Percentiles rank a stretch among this genome's conserved stretches.
Evolutionary conservation across 2,797 vertebrate genomes (phyloP).

Genomic region (Chelonia mydas): DNA sequence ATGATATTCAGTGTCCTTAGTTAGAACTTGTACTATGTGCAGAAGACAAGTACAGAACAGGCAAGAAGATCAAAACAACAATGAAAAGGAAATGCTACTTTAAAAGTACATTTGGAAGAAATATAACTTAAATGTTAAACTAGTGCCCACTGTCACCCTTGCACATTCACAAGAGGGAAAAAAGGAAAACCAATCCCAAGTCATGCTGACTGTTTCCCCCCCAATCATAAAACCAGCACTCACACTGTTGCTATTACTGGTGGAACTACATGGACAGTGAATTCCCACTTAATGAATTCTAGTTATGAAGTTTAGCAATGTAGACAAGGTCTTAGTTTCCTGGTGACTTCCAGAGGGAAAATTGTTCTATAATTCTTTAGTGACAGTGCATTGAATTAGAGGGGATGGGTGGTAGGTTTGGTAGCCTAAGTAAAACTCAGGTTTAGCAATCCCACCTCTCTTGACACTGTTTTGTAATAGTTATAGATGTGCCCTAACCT

Average conservation of each 20-base stretch:
- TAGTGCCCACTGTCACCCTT: not conserved
- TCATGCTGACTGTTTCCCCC: not conserved
- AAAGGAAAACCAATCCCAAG: not conserved
- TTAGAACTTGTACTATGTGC: not conserved
- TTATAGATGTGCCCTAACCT: slow-evolving; percentile 17
- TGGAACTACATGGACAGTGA: not conserved
- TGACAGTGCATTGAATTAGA: not conserved
- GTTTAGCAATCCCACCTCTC: not conserved
- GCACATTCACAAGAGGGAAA: not conserved
- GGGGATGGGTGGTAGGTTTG: not conserved
- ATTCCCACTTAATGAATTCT: not conserved
- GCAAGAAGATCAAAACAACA: not conserved
- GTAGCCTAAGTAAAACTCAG: not conserved
- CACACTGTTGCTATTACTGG: not conserved
- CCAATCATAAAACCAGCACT: not conserved
- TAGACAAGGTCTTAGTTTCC: not conserved
- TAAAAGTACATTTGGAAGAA: not conserved
- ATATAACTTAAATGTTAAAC: not conserved
- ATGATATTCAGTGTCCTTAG: not conserved
- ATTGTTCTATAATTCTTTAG: not conserved
- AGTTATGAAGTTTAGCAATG: not conserved
- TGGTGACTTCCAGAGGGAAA: not conserved
- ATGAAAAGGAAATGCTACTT: not conserved
- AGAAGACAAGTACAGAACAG: not conserved
- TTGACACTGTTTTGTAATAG: slow-evolving; percentile 9